Evolutionary conservation across 2,113 vertebrate genomes (phyloP).

Genomic region (Labrus mixtus): DNA sequence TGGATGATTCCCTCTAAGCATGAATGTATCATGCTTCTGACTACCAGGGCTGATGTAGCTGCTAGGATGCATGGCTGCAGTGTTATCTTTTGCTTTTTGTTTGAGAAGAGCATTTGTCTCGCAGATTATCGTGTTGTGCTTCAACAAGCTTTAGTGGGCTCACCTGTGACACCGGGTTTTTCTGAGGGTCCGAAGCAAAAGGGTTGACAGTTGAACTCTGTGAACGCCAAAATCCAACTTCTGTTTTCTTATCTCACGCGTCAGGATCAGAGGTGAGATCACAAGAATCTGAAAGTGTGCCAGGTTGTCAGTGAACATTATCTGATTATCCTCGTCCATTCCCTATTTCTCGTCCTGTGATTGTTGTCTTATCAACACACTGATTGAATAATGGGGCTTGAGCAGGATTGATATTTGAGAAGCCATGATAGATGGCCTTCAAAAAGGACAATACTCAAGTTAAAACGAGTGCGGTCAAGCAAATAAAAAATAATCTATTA

Average conservation of each 20-base stretch:
- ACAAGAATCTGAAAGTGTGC: neutral
- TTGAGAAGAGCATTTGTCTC: conserved; percentile 3
- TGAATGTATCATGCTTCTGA: too few relatives aligned
- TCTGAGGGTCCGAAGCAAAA: neutral
- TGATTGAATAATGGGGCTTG: too few relatives aligned
- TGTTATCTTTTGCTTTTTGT: neutral
- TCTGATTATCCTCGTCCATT: neutral
- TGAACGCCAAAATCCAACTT: neutral
- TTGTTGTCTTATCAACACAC: neutral
- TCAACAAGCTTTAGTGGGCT: neutral
- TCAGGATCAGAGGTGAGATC: neutral
- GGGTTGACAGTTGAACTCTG: neutral
- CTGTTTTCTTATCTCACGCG: neutral
- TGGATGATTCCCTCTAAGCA: too few relatives aligned
- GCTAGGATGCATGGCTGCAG: too few relatives aligned
- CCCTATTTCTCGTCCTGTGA: neutral
- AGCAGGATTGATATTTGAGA: too few relatives aligned
- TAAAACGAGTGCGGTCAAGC: too few relatives aligned
- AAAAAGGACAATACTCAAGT: too few relatives aligned
- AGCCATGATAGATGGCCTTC: too few relatives aligned
- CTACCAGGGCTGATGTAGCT: too few relatives aligned
- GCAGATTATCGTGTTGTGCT: conserved; percentile 7
- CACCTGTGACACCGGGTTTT: neutral
- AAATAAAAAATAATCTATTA: too few relatives aligned
- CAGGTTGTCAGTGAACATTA: neutral